Base-by-base conservation (phyloP, 2,113 vertebrate species). In the Psittacara wagleri region DNA sequence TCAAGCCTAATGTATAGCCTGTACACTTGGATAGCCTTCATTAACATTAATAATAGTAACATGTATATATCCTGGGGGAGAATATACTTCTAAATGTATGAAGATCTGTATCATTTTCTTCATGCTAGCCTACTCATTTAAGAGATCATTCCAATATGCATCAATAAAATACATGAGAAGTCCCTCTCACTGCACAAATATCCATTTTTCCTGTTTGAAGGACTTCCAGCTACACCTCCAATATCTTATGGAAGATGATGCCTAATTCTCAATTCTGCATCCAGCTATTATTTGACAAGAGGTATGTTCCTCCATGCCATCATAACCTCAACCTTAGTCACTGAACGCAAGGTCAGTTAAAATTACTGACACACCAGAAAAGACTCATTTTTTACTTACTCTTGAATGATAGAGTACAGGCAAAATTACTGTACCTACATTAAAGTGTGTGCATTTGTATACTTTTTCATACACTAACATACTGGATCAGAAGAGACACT, bases 21-120 rank as follows among this genome's bases (percentile, higher is more conserved):
- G 14, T 52, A 39, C 24, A 27, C 20, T 48, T 83, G 33, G 37
- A 55, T 59, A 91, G 81, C 13, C 20, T 57, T 63, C 55, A 86
- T 84, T 93, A 91, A 89, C n/a, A 94, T 72, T 54, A 94, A 44
- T 33, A 83, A 39, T 28, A 85, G 64, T 69, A 80, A 57, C 41
- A 79, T 27, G 20, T 9, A 67, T 37, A 51, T 49, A 84, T 67
- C 57, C 37, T 67, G 39, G 31, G n/a, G 52, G 11, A 74, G 20
- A 96, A 88, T 24, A 69, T 15, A 79, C 39, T 93, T 84, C 41
- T 49, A 72, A 55, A 97, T 92, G 33, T 39, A 90, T 7, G 14
- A 55, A 72, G 66, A 83, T 87, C 15, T 83, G 57, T 90, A 91
- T 85, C 76, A 66, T 92, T 92, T 89, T 78, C 88, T 80, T 85